Base-by-base conservation (phyloP, 2,888 invertebrate species). In the Melinaea menophilus region DNA sequence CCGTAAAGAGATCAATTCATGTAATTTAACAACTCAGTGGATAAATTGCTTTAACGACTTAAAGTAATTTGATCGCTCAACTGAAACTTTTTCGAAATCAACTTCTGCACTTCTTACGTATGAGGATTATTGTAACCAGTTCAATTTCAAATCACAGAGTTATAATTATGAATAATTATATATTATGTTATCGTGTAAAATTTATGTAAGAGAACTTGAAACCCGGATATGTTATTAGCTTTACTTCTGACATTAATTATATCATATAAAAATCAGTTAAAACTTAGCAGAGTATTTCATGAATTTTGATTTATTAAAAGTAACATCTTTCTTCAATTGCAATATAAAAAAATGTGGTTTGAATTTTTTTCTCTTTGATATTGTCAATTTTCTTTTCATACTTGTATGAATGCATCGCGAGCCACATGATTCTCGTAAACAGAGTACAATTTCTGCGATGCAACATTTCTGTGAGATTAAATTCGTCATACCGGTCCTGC, bases 391-490 rank as follows among this genome's bases (percentile, higher is more conserved):
- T 65, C 57, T 66, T 61, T 70, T 69, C 63, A 63, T 73, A 71
- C 70, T 69, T 71, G 71, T 73, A 67, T 68, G 67, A 56, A 61
- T 55, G 56, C 60, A 66, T 65, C 67, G 67, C 62, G 67, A 59
- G 62, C 59, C 57, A 66, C 68, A 71, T 71, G 71, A 72, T 70
- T 66, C 83, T 82, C 84, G 84, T 86, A 86, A 86, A 87, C 85
- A 86, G 81, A 82, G 81, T 78, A 85, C 88, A 87, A 86, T 86
- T 84, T 82, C 82, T 81, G 78, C 84, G 81, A 84, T 86, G 87
- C 84, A 86, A 81, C 88, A 88, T 86, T 87, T 88, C 85, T 85
- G 83, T 83, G 84, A 88, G 88, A 89, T 89, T 89, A 89, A 89
- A 89, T 86, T 88, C 85, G 85, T 85, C 86, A 85, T 85, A 84